Evolutionary conservation across 2,797 vertebrate species (phyloP).

Genomic region (Gephyroberyx darwinii): DNA sequence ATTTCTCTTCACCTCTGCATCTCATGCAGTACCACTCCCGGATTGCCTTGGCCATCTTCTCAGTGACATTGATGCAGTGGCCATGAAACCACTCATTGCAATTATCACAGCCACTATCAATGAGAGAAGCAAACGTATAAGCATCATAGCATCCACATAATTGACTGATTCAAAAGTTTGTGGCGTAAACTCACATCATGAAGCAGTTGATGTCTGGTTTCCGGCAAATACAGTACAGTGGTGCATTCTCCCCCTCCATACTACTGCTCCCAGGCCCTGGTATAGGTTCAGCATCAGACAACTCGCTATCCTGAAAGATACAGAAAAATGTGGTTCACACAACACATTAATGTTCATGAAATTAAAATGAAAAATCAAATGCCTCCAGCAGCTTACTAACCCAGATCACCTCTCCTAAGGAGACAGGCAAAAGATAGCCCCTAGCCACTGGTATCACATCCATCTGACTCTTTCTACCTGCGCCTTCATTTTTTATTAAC

Average conservation of each 20-base stretch:
- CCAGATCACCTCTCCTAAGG: too few relatives aligned
- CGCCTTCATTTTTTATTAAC: too few relatives aligned
- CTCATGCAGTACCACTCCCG: slow-evolving; percentile 93
- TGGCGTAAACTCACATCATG: slow-evolving; percentile 89
- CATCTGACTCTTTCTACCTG: too few relatives aligned
- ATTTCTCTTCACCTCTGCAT: slow-evolving; percentile 83
- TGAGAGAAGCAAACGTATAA: slow-evolving; percentile 11
- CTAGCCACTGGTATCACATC: too few relatives aligned
- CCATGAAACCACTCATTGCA: slow-evolving; percentile 98
- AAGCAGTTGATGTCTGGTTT: slow-evolving; percentile 96
- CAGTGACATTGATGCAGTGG: slow-evolving; percentile 92
- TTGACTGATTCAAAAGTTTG: background rate
- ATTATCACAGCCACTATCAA: slow-evolving; percentile 89
- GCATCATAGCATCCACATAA: background rate
- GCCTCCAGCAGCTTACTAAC: too few relatives aligned
- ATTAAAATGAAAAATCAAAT: background rate
- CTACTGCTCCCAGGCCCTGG: slow-evolving; percentile 80
- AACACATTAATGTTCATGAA: background rate
- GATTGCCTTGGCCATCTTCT: slow-evolving; percentile 94
- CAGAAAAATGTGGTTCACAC: background rate
- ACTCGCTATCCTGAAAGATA: slow-evolving; percentile 82
- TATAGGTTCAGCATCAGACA: slow-evolving; percentile 82
- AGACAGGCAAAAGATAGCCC: too few relatives aligned
- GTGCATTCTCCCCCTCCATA: slow-evolving; percentile 85
- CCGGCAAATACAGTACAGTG: slow-evolving; percentile 92